Evolutionary conservation across 2,888 invertebrate genomes (phyloP), one percentile per base, ranked within the genome.

Genomic region (Melanchra persicariae): DNA sequence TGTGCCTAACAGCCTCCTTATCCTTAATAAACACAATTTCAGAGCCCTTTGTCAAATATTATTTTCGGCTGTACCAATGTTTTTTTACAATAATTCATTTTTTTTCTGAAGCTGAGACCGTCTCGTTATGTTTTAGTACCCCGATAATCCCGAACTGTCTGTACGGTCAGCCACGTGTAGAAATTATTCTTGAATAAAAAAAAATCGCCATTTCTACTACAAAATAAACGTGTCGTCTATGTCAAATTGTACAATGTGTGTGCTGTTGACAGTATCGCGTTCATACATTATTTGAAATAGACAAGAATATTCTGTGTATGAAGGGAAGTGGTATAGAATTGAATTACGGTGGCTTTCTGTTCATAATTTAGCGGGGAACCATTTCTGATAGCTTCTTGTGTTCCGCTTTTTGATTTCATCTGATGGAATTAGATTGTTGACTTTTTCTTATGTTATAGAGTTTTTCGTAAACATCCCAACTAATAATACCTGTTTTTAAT

Each of bases 301-400:
- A 70, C 43, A 55, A 69, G 66, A 71, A 74, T 72, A 75, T 60
- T 63, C 34, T 22, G 43, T 26, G 22, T 19, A 65, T 60, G 61
- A 69, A 34, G 54, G 30, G 7, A 70, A 26, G 26, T 24, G 37
- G n/a, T 30, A 67, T 52, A 51, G 37, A 71, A 81, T 55, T 45
- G 37, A 52, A 71, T 77, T 37, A 73, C 19, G 40, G 19, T 10
- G 30, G 66, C 17, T 57, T 64, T 52, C 37, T 47, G 22, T 70
- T 74, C 40, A 54, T 57, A 9, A 68, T 61, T 61, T 64, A 49
- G 24, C 30, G 3, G 37, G 7, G 40, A 70, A 65, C 52, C 6
- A 58, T 67, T 59, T 69, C 19, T 54, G 62, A 58, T 59, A 47
- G 26, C n/a, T 61, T 71, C 49, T 59, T 43, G n/a, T 79, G 1